A percentile compares a stretch with the other conserved stretches of the same genome.
Conservation (phyloP, 1,140 invertebrate species). For the Platyscapa corneri region DNA sequence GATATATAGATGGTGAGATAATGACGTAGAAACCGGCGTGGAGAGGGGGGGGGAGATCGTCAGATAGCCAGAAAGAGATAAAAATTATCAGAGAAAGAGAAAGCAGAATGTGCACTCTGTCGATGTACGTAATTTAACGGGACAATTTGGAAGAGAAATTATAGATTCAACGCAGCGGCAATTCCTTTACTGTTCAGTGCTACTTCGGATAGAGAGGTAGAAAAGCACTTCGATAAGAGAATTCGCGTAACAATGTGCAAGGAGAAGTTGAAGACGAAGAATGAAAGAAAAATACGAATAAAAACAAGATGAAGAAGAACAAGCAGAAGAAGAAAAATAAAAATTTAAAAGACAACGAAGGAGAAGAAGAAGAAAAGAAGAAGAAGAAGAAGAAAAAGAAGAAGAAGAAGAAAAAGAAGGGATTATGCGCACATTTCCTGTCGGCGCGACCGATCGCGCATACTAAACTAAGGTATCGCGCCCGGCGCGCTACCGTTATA, state of each 20-base stretch:
- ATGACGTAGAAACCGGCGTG: no score
- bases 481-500: conserved; percentile 62
- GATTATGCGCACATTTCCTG: conserved; percentile 63
- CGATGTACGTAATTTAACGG: conserved; percentile 22
- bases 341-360: no score
- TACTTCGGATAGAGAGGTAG: not conserved
- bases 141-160: conserved; percentile 13
- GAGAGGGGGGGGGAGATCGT: no score
- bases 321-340: no score
- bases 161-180: conserved; percentile 5
- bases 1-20: no score
- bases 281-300: not conserved
- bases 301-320: not conserved
- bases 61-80: not conserved
- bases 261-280: conserved; percentile 42
- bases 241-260: conserved; percentile 62
- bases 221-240: conserved; percentile 36
- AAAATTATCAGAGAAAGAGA: not conserved
- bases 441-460: conserved; percentile 63
- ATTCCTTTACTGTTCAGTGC: not conserved
- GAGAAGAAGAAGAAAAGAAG: not conserved
- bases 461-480: conserved; percentile 59
- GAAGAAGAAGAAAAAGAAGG: not conserved
- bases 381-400: no score
- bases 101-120: not conserved